Evolutionary conservation across 2,113 vertebrate genomes (phyloP), one percentile per base, ranked within the genome.

Genomic region (Nesogale talazaci): DNA sequence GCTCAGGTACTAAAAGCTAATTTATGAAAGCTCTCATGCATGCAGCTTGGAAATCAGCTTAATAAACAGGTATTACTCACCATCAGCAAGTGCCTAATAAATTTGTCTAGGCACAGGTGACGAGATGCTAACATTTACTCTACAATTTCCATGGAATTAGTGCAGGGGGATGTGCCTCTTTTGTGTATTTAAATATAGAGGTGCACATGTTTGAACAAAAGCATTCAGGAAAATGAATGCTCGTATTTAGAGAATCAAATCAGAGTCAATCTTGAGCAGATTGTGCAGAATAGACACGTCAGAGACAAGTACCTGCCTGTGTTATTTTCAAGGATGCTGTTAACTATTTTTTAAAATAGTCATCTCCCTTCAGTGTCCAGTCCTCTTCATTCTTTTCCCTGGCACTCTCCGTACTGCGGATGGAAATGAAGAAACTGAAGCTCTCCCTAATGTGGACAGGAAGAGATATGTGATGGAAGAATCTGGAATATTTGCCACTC

Each of bases 11-110:
- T 95, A 92, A 52, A 89, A 75, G 76, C 86, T 94, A 95, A 95
- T 92, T 95, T 95, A 96, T 95, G 88, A 86, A 93, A 61, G 88
- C 36, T 61, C 90, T 92, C 88, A 46, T 70, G 40, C 85, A 95
- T 94, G 88, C 16, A 93, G 82, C 29, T 83, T 87, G 86, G 93
- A 96, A 95, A 93, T 90, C 94, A 93, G 87, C 89, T 95, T 95
- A 94, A 96, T 94, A 96, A 96, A 96, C 89, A 96, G 94, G 89
- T 79, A 94, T 95, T 92, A 92, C 86, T 83, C 67, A 83, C 79
- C 94, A 91, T 91, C 87, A 88, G 84, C 88, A 92, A 89, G 95
- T 96, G 80, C 63, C 89, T 89, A 94, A 92, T 97, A 96, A 94
- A 94, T 97, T 77, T 94, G 84, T 92, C 94, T 83, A 94, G 94